These are phyloP conservation scores for Ceuthmochares aereus DNA, from an alignment of 2,113 vertebrate genomes.

Conservation along the genomic window DNA sequence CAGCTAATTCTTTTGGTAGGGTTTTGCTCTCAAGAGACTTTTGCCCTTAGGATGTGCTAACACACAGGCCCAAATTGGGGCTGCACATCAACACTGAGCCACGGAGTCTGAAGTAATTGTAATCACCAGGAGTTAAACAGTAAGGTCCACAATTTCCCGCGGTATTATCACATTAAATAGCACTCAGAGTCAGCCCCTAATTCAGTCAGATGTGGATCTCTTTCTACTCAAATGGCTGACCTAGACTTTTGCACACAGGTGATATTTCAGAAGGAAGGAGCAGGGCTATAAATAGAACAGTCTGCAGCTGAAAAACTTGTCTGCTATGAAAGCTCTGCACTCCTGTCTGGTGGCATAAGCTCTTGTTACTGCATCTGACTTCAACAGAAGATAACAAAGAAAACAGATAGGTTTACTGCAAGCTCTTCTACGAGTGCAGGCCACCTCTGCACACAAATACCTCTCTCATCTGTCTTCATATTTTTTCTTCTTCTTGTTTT, in stretches of 20 bases:
- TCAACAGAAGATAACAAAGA: not conserved
- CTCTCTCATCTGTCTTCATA: not conserved
- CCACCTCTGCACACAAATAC: not conserved
- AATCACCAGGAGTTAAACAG: not conserved
- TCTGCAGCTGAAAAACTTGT: not conserved
- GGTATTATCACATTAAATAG: slow-evolving; percentile 41
- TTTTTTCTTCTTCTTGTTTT: not conserved
- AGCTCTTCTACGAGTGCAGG: not conserved
- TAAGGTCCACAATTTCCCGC: not conserved
- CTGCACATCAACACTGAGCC: not conserved
- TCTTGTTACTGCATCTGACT: not conserved
- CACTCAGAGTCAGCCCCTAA: slow-evolving; percentile 20
- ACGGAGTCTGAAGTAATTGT: not conserved
- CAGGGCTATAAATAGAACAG: not conserved
- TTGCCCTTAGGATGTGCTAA: not conserved
- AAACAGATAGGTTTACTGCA: not conserved
- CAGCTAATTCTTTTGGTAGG: not conserved
- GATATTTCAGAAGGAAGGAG: not conserved
- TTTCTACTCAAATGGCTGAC: not conserved
- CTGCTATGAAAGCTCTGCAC: not conserved
- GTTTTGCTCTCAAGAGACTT: not conserved
- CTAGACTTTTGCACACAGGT: not conserved
- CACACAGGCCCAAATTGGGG: not conserved
- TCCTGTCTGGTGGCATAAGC: not conserved
- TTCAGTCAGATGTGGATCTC: not conserved